Percentiles rank a stretch among this genome's conserved stretches.
These are phyloP conservation scores for Incurvaria masculella DNA, from an alignment of 2,888 invertebrate genomes.

Conservation along the genomic window DNA sequence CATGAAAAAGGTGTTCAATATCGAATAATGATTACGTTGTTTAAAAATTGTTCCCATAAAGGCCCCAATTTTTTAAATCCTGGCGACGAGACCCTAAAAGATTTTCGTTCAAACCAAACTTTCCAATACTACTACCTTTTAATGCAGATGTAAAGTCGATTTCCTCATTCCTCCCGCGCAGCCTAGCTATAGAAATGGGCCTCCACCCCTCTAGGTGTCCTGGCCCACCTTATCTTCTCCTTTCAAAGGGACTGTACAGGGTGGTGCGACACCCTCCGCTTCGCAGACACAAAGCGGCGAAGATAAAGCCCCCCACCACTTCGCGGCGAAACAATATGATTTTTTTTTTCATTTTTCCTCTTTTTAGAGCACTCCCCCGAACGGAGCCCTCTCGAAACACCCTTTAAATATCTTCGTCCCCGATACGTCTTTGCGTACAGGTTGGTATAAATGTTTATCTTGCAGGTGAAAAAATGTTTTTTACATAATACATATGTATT, in stretches of 20 bases:
- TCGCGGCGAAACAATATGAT: conserved; percentile 56
- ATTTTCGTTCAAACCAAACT: too few relatives aligned
- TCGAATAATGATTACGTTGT: too few relatives aligned
- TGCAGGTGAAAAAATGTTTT: too few relatives aligned
- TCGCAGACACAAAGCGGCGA: neutral
- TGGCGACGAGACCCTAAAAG: too few relatives aligned
- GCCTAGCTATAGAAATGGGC: too few relatives aligned
- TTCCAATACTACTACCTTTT: too few relatives aligned
- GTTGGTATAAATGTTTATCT: conserved; percentile 27
- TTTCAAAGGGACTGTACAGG: conserved; percentile 35
- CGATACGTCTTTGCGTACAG: conserved; percentile 33
- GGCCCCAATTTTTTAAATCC: too few relatives aligned
- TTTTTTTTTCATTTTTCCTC: conserved; percentile 48
- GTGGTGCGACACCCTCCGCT: conserved; percentile 19
- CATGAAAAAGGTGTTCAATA: too few relatives aligned
- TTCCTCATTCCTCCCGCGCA: too few relatives aligned
- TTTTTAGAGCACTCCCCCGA: conserved; percentile 39
- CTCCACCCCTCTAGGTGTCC: neutral
- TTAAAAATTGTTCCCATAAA: too few relatives aligned
- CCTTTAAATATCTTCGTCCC: conserved; percentile 28
- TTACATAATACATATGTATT: too few relatives aligned
- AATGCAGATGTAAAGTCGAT: too few relatives aligned
- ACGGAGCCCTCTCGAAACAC: conserved; percentile 35
- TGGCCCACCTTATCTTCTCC: conserved; percentile 40
- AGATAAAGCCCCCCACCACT: conserved; percentile 24